Base-by-base conservation (phyloP, 2,888 invertebrate species). In the Euphydryas editha region DNA sequence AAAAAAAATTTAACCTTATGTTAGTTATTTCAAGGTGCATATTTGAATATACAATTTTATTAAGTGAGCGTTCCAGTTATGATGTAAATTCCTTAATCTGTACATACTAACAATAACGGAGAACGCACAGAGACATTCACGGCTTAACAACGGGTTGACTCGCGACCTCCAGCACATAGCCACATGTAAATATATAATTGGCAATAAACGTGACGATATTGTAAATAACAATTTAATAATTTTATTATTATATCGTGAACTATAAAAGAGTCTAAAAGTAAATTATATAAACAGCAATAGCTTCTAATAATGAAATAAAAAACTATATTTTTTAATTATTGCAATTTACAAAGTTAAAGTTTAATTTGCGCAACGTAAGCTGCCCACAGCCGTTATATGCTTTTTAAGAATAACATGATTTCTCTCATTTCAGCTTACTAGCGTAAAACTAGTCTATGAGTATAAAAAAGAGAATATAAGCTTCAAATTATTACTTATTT, bases 151-250 rank as follows among this genome's bases (percentile, higher is more conserved):
- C 58, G 68, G 67, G 69, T 67, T 70, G 69, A 68, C 69, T 72
- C 71, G 71, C 71, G 71, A 72, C 69, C 69, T 67, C 69, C 69
- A 65, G 68, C 69, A 56, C 42, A 20, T 70, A 72, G 24, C 59
- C 63, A 69, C 66, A 49, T 46, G 36, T 37, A 37, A n/a, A 49
- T 63, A 60, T n/a, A 36, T 42, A 59, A 51, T 51, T 20, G 61
- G 63, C 39, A 30, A 59, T 54, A 42, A 44, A 58, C 13, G 13
- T 44, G 15, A n/a, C 42, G 49, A n/a, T 30, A 49, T n/a, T 63
- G 58, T 58, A 64, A 51, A 64, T 64, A 54, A 59, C 18, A 44
- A 51, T 15, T 51, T 24, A 44, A n/a, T 15, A 44, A 1, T 44
- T 39, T 39, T n/a, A 15, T 6, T 6, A n/a, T 1, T 6, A n/a